A percentile compares a stretch with the other conserved stretches of the same genome.
These are phyloP conservation scores for Nasonia oneida DNA, from an alignment of 2,888 invertebrate species.

Conservation along the genomic window DNA sequence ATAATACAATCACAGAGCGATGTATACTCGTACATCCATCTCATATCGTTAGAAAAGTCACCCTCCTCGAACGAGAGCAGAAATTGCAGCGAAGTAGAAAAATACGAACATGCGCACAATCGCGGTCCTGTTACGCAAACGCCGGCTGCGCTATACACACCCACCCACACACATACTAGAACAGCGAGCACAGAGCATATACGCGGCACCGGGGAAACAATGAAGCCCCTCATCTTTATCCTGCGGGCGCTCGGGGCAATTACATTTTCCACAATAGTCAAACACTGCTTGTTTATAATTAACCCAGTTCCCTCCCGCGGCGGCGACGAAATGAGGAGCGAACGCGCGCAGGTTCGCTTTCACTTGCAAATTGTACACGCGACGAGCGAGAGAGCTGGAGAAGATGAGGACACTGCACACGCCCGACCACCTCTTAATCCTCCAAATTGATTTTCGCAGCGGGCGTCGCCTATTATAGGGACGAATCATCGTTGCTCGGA, in stretches of 20 bases:
- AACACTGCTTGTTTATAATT: conserved; percentile 61
- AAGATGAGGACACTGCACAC: neutral
- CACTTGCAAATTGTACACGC: conserved; percentile 54
- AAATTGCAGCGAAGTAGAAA: neutral
- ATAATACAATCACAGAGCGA: too few relatives aligned
- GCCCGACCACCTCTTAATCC: conserved; percentile 16
- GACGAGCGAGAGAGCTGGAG: neutral
- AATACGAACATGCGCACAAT: neutral
- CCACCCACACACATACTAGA: neutral
- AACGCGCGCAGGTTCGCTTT: conserved; percentile 36
- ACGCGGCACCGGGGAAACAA: conserved; percentile 14
- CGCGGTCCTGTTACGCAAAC: conserved; percentile 42
- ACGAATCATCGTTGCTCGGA: conserved; percentile 52
- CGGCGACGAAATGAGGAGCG: neutral
- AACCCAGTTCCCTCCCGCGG: conserved; percentile 44
- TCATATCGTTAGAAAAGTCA: neutral
- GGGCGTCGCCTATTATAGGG: conserved; percentile 57
- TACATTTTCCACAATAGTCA: conserved; percentile 53
- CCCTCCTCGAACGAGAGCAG: neutral
- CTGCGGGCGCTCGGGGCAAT: conserved; percentile 38
- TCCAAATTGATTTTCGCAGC: conserved; percentile 67
- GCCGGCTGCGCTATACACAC: neutral
- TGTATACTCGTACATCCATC: too few relatives aligned
- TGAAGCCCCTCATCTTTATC: conserved; percentile 47
- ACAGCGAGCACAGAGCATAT: neutral